phyloP scores from a whole-genome alignment of 2,113 vertebrate genomes.

The Cebus imitator region DNA sequence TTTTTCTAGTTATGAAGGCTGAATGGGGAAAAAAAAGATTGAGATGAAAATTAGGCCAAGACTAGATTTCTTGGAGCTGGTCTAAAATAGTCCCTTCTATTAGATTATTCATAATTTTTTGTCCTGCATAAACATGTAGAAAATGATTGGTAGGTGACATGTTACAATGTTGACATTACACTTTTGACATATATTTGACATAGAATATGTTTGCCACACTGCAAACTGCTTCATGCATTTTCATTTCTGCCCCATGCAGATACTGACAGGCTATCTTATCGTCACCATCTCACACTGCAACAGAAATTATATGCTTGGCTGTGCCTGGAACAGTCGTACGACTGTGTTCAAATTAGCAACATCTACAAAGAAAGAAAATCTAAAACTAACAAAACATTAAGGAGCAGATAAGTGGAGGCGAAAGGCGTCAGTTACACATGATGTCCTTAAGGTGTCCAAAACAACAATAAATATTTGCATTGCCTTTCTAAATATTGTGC shows the following conservation, averaged over 20 bases:
- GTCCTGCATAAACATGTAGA: neutral
- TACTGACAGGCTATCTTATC: neutral
- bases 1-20: neutral
- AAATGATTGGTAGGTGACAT: neutral
- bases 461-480: neutral
- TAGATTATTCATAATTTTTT: conserved; percentile 2
- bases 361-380: neutral
- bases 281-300: neutral
- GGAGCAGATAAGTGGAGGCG: neutral
- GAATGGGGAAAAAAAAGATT: neutral
- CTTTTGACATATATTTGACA: neutral
- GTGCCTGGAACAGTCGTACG: neutral
- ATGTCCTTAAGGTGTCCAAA: neutral
- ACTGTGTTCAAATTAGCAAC: neutral
- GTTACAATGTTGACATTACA: neutral
- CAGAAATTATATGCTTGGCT: neutral
- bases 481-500: neutral
- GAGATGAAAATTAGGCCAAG: neutral
- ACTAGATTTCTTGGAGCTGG: neutral
- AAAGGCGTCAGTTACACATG: neutral
- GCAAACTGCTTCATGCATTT: neutral
- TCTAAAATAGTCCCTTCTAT: neutral
- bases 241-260: neutral
- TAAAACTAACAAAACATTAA: neutral
- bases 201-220: neutral